Base-by-base conservation (phyloP, 2,888 invertebrate species). In the Steromphala cineraria region DNA sequence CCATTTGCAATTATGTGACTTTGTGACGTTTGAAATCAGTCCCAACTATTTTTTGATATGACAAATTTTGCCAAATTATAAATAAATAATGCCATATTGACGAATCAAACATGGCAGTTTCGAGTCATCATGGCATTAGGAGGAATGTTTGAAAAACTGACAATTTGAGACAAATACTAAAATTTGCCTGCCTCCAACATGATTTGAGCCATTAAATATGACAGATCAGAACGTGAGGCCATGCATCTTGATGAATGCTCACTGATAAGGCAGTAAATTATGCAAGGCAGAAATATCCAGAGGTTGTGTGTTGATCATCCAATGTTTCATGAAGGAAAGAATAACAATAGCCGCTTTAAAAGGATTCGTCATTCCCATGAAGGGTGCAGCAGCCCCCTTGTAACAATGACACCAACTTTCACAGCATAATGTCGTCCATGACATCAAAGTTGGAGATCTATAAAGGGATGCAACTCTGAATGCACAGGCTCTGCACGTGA, bases 1-100 rank as follows among this genome's bases (percentile, higher is more conserved):
- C 36, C 71, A 31, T 31, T 71, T 71, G 40, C 36, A 40, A 71
- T 71, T 71, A 36, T 31, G 28, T 28, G 31, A 71, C 28, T 17
- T 71, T 71, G 46, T 46, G 46, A 46, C 46, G 46, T 46, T 71
- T 31, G 31, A 71, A 71, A 40, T 36, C 40, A 36, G 28, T 40
- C 17, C 17, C 36, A 36, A 71, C 28, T 36, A 40, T 71, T 71
- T 71, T 71, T 71, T 19, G 36, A 71, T 36, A 3, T 31, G 36
- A 40, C 40, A 71, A 71, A 19, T 71, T 36, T 40, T 71, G 36
- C 71, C 36, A 36, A 56, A 71, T 71, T 71, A 71, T 71, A 71
- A 71, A 71, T 71, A 71, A 71, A 71, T 71, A 71, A 71, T 71
- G 71, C 40, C 36, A 36, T 71, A 15, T 71, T 71, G 40, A n/a